phyloP scores from a whole-genome alignment of 1,140 invertebrate species.

The Chrysomallon squamiferum region DNA sequence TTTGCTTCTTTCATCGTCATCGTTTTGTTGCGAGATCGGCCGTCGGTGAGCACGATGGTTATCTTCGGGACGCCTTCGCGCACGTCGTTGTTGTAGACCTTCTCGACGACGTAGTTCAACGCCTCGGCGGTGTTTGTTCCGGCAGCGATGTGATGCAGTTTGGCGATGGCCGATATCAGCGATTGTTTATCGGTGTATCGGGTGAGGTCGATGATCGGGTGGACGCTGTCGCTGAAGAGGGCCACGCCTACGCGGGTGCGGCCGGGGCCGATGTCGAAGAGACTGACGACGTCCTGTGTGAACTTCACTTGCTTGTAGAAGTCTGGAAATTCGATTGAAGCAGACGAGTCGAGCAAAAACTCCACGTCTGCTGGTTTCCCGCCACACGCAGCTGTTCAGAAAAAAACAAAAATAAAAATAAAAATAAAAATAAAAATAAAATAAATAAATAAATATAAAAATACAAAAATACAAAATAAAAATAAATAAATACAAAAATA shows the following conservation, averaged over 20 bases:
- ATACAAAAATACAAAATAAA: too few relatives aligned
- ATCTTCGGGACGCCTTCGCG: constrained; percentile 27
- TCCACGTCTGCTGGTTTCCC: constrained; percentile 49
- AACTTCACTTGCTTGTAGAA: constrained; percentile 34
- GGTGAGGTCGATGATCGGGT: constrained; percentile 22
- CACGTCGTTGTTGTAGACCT: constrained; percentile 20
- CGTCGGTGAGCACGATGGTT: constrained; percentile 52
- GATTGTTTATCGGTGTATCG: constrained; percentile 15
- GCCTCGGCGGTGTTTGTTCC: constrained; percentile 43
- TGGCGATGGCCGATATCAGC: constrained; percentile 26
- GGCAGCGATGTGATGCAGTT: constrained; percentile 19
- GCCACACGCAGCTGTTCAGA: constrained; percentile 33
- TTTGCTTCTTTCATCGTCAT: constrained; percentile 31
- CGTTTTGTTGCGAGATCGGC: constrained; percentile 33
- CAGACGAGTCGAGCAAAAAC: constrained; percentile 43
- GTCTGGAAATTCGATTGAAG: constrained; percentile 30
- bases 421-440: too few relatives aligned
- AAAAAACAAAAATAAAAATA: too few relatives aligned
- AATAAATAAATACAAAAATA: too few relatives aligned
- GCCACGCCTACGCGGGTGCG: constrained; percentile 28
- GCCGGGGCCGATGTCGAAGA: constrained; percentile 32
- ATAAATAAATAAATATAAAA: too few relatives aligned
- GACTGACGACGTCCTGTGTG: constrained; percentile 29
- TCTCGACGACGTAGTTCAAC: constrained; percentile 23
- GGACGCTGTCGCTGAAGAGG: constrained; percentile 25